Base-by-base conservation (phyloP, 2,113 vertebrate species). In the Nannobrachium achirus region DNA sequence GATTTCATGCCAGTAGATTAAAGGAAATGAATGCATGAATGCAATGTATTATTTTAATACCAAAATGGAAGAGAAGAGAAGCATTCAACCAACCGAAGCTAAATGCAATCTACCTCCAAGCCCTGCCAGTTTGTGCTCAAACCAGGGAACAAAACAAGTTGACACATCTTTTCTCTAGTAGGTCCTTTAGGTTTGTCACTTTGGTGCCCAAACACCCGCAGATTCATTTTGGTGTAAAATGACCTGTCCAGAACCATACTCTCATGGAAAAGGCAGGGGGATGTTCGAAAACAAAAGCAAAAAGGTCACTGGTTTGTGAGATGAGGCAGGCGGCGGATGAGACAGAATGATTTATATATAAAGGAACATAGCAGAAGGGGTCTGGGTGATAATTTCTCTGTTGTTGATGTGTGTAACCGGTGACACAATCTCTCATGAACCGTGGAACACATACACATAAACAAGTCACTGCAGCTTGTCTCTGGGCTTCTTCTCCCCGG, bases 151-250 rank as follows among this genome's bases (percentile, higher is more conserved):
- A 51, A 16, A 25, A 56, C 67, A 20, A 44, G 8, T 52, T 69
- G 64, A 63, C 76, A 69, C 60, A 25, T 80, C 59, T 56, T 69
- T 67, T 56, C 63, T 69, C 66, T 57, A 55, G 62, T 3, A 42
- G 53, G 39, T 51, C 15, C 69, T 52, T 60, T 71, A 69, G 69
- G 75, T 73, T 69, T 81, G 69, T 75, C 73, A 71, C 74, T 74
- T 69, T 76, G 63, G 69, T 70, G 77, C 55, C 56, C 56, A 55
- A 33, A 62, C 38, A 57, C 19, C 58, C 2, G 2, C 60, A 16
- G 67, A 82, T 85, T 63, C 65, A 56, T 75, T 84, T 80, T 48
- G 41, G 66, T 75, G 63, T 69, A 48, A 77, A 80, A 80, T 42
- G 14, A 73, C 68, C 75, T 84, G 79, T 80, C 68, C 76, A 0